These are phyloP conservation scores for Thamnaconus septentrionalis DNA, from an alignment of 2,113 vertebrate species.

Conservation along the genomic window DNA sequence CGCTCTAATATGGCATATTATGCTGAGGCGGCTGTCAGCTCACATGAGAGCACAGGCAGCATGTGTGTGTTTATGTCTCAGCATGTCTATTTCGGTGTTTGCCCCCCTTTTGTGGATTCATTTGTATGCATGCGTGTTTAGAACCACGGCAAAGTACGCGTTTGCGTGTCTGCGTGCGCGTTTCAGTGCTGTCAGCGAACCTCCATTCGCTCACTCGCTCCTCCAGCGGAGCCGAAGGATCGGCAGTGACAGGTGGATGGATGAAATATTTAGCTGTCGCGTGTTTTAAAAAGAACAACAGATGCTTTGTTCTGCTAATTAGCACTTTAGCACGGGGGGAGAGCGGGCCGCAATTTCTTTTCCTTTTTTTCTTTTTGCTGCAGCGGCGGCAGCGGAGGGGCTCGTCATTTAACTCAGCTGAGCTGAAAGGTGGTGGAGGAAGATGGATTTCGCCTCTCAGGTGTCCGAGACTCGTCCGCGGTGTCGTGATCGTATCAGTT, in stretches of 20 bases:
- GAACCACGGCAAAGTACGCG: conserved; percentile 43
- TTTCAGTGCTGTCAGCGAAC: conserved; percentile 80
- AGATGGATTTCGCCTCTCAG: no score
- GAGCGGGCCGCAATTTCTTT: no score
- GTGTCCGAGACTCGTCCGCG: no score
- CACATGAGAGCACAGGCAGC: conserved; percentile 40
- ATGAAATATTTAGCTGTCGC: conserved; percentile 91
- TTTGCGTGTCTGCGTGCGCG: conserved; percentile 21
- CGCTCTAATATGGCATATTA: conserved; percentile 86
- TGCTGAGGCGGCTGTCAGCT: conserved; percentile 92
- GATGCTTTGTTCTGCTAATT: conserved; percentile 81
- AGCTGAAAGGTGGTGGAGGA: no score
- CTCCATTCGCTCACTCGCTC: conserved; percentile 74
- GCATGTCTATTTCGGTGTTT: conserved; percentile 12
- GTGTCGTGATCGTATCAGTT: no score
- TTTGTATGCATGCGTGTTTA: conserved; percentile 25
- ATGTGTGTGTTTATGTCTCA: conserved; percentile 18
- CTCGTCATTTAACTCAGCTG: no score
- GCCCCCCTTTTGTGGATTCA: conserved; percentile 36
- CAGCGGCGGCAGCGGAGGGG: no score
- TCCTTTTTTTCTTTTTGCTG: no score
- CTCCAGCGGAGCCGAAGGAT: conserved; percentile 81
- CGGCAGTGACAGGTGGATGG: conserved; percentile 82
- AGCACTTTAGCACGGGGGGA: conserved; percentile 50
- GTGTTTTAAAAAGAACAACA: conserved; percentile 81